Evolutionary conservation across 2,797 vertebrate genomes (phyloP).

Genomic region (Erpetoichthys calabaricus): DNA sequence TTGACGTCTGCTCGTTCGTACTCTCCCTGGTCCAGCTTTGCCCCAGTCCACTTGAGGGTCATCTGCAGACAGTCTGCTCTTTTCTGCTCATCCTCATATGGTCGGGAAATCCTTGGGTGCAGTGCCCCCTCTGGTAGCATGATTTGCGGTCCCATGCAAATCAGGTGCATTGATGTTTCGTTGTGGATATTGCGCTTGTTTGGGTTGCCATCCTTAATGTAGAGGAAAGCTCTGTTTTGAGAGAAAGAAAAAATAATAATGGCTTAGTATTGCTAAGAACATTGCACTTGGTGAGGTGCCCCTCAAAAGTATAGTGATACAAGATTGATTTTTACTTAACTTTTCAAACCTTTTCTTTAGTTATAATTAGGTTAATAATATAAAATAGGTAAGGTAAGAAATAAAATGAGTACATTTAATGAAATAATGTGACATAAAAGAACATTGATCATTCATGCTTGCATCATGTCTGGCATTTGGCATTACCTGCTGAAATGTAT

Average conservation of each 20-base stretch:
- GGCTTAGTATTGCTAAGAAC: no score
- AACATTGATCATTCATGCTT: no score
- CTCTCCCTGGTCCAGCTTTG: conserved; percentile 86
- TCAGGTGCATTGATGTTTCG: conserved; percentile 86
- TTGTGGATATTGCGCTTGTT: conserved; percentile 96
- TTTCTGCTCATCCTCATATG: conserved; percentile 71
- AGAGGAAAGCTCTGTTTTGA: conserved; percentile 73
- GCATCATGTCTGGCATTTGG: no score
- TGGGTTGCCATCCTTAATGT: conserved; percentile 90
- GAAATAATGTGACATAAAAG: no score
- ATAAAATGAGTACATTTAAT: no score
- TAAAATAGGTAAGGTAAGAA: no score
- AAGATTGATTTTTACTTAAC: no score
- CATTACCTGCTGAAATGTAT: no score
- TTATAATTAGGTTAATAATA: no score
- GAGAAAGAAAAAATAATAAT: conserved; percentile 11
- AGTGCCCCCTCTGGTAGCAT: conserved; percentile 79
- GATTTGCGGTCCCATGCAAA: conserved; percentile 94
- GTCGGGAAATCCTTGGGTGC: conserved; percentile 71
- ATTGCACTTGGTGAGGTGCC: no score
- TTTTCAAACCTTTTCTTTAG: no score
- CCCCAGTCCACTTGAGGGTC: conserved; percentile 87
- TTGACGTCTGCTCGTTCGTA: conserved; percentile 83
- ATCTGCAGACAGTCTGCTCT: conserved; percentile 83
- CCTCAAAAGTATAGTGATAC: no score